Conservation (phyloP, 2,888 invertebrate species). For the Aphodius sticticus region DNA sequence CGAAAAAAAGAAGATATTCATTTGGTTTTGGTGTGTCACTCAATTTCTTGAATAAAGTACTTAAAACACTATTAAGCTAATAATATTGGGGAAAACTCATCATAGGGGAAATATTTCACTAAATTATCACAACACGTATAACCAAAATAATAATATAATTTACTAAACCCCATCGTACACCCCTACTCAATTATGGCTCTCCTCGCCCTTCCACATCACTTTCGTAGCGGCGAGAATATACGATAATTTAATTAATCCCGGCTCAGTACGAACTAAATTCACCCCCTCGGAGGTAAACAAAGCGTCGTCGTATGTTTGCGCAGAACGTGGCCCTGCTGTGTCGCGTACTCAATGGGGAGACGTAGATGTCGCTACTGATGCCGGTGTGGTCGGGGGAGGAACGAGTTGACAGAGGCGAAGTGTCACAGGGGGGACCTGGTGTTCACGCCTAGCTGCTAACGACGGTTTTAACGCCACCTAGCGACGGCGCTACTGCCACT, state of each 20-base stretch:
- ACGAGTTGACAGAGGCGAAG: constrained; percentile 4
- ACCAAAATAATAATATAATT: background rate
- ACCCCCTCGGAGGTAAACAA: background rate
- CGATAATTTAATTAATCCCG: background rate
- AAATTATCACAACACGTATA: background rate
- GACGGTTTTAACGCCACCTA: background rate
- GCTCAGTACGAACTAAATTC: background rate
- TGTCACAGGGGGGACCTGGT: background rate
- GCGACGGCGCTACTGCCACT: background rate
- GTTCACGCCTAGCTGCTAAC: constrained; percentile 4
- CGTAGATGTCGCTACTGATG: background rate
- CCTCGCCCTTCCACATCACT: background rate
- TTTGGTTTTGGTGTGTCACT: too few species aligned
- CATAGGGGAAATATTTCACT: too few species aligned
- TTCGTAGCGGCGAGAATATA: background rate
- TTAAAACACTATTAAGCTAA: too few species aligned
- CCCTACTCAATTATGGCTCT: background rate
- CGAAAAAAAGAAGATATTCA: too few species aligned
- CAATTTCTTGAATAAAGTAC: too few species aligned
- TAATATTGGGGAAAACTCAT: too few species aligned
- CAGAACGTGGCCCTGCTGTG: background rate
- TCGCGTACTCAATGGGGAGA: background rate
- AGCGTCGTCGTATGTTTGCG: constrained; percentile 4
- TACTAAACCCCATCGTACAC: background rate
- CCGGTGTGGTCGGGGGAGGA: background rate